Conservation (phyloP, 2,888 invertebrate genomes). For the Gymnosoma rotundatum region DNA sequence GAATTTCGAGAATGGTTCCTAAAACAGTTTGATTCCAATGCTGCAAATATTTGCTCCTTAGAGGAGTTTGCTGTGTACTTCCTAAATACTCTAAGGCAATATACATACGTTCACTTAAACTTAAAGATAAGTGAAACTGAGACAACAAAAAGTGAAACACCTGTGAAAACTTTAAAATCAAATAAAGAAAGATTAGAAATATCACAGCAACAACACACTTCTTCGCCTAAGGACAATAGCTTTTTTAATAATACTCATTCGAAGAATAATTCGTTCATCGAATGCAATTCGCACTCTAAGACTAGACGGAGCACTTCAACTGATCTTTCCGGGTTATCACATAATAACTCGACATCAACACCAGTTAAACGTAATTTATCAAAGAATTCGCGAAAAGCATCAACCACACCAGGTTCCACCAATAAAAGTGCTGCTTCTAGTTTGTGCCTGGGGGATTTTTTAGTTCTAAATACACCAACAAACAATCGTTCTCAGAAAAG, state of each 20-base stretch:
- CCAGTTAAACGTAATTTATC: conserved; percentile 71
- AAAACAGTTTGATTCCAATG: conserved; percentile 69
- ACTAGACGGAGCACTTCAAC: conserved; percentile 38
- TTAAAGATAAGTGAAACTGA: conserved; percentile 74
- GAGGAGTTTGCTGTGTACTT: conserved; percentile 85
- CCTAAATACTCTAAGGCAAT: conserved; percentile 84
- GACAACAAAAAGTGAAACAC: conserved; percentile 74
- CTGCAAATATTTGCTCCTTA: conserved; percentile 71
- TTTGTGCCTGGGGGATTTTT: conserved; percentile 80
- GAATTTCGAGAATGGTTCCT: conserved; percentile 74
- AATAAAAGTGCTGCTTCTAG: conserved; percentile 67
- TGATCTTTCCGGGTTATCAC: conserved; percentile 38
- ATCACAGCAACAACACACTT: neutral
- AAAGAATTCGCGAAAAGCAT: conserved; percentile 57
- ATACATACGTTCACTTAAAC: conserved; percentile 83
- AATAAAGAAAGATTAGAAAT: conserved; percentile 17
- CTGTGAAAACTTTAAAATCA: conserved; percentile 59
- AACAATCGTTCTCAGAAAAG: conserved; percentile 73
- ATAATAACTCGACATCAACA: conserved; percentile 63
- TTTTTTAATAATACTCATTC: conserved; percentile 7
- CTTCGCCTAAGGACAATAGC: conserved; percentile 5
- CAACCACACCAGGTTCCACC: conserved; percentile 60
- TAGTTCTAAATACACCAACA: conserved; percentile 72
- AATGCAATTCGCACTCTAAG: conserved; percentile 20
- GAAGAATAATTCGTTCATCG: neutral